Base-by-base conservation (phyloP, 2,888 invertebrate genomes). In the Eupithecia tripunctaria region DNA sequence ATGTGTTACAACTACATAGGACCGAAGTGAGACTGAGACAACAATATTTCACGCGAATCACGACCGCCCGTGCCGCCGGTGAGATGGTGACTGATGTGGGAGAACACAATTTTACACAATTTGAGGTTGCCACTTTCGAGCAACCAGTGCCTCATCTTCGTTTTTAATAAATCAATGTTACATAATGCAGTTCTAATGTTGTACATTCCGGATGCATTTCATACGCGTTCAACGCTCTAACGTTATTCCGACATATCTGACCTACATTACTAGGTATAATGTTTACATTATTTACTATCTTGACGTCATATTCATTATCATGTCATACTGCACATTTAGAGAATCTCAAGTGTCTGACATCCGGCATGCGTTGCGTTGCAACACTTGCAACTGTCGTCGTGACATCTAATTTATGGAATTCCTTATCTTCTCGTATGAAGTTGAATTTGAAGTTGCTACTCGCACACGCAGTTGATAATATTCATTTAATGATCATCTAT, bases 201-300 rank as follows among this genome's bases (percentile, higher is more conserved):
- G 84, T 84, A 76, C 76, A 88, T 85, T 86, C 84, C 80, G 73
- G 79, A 76, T 78, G 79, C 76, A 79, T 15, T 29, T 60, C 79
- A 81, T 79, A 76, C 78, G 75, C 77, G 81, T 76, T 82, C 79
- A 70, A 80, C 80, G 80, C 77, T 77, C 80, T 85, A 83, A 80
- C 79, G 83, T 81, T 86, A 86, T 88, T 86, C 86, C 82, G 81
- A 80, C 82, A 81, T 85, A 86, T 85, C 83, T 92, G 91, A 90
- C 92, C 92, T 82, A 92, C 84, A 88, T 91, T 84, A 80, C 36
- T 63, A 63, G 21, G n/a, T n/a, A n/a, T n/a, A n/a, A n/a, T n/a
- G n/a, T n/a, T n/a, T n/a, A n/a, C 1, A 56, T 36, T 62, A 36
- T 63, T 63, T 63, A 63, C 88, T 91, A 91, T 91, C 91, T 76